Evolutionary conservation across 2,797 vertebrate species (phyloP).

Genomic region (Scolopax bukidnonensis): DNA sequence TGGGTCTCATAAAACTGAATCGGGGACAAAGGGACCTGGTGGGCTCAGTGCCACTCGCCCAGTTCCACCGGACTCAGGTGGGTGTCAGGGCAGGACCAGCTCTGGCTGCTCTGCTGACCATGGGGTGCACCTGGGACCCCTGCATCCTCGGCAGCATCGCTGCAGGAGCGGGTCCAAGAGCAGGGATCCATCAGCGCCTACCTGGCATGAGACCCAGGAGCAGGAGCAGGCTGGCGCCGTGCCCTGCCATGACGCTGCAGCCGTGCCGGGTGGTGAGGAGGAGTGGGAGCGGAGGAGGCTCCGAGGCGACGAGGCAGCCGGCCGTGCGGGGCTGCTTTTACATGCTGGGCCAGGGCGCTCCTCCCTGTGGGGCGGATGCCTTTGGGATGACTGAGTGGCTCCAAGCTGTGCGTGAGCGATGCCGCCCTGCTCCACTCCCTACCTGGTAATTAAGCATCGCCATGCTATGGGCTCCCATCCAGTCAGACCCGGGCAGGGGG

Average conservation of each 20-base stretch:
- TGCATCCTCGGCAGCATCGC: fast-evolving
- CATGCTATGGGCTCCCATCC: not conserved
- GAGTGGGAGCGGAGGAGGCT: not conserved
- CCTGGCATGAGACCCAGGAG: slow-evolving; percentile 40
- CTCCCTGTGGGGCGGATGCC: slow-evolving; percentile 56
- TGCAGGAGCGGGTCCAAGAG: not conserved
- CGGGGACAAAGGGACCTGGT: fast-evolving
- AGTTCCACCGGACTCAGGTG: not conserved
- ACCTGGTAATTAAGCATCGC: slow-evolving; percentile 39
- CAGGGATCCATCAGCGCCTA: not conserved
- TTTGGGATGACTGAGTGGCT: slow-evolving; percentile 65
- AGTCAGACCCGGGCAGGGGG: not conserved
- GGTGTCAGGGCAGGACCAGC: not conserved
- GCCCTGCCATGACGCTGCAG: slow-evolving; percentile 35
- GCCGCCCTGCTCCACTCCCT: slow-evolving; percentile 50
- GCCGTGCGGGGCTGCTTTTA: slow-evolving; percentile 29
- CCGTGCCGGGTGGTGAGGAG: not conserved
- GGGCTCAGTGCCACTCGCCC: not conserved
- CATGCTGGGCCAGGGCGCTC: slow-evolving; percentile 23
- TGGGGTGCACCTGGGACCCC: not conserved
- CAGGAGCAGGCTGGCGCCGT: slow-evolving; percentile 4
- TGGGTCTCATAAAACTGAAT: not conserved
- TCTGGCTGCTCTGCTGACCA: not conserved
- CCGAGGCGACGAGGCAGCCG: not conserved
- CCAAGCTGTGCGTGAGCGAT: slow-evolving; percentile 33